Evolutionary conservation across 1,140 invertebrate species (phyloP).

Genomic region (Goniozus legneri): DNA sequence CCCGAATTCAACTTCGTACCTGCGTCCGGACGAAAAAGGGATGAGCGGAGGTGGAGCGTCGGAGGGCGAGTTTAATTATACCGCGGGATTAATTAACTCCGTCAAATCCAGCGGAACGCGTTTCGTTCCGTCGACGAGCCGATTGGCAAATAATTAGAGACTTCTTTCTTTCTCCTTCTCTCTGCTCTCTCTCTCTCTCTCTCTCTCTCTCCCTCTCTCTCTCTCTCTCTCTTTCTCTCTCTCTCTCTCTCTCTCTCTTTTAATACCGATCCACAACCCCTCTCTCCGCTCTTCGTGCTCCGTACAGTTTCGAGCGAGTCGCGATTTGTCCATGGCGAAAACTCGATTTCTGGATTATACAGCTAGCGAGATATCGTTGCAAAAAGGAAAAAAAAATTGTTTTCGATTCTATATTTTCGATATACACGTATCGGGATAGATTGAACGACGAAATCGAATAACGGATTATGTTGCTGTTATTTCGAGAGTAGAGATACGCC

Average conservation of each 20-base stretch:
- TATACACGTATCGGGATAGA: no score
- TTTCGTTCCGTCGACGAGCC: slow-evolving; percentile 3
- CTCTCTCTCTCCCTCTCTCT: slow-evolving; percentile 1
- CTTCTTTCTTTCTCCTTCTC: slow-evolving; percentile 6
- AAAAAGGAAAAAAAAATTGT: no score
- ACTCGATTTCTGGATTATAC: no score
- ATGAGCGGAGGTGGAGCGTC: slow-evolving; percentile 5
- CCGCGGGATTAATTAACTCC: slow-evolving; percentile 41
- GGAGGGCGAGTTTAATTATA: slow-evolving; percentile 52
- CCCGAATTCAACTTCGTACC: slow-evolving; percentile 32
- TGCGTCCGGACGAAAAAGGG: slow-evolving; percentile 6
- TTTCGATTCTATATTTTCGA: no score
- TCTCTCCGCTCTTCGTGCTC: slow-evolving; percentile 1
- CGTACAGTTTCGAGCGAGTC: no score
- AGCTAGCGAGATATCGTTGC: no score
- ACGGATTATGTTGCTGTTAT: no score
- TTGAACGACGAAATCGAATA: no score
- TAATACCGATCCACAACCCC: no score
- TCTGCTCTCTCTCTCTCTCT: slow-evolving; percentile 1
- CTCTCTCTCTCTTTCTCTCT: slow-evolving; percentile 6
- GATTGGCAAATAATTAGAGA: slow-evolving; percentile 27
- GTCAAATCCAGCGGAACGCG: slow-evolving; percentile 31
- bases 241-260: slow-evolving; percentile 1
- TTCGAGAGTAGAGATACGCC: no score
- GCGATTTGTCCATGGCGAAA: no score